Base-by-base conservation (phyloP, 2,113 vertebrate genomes). In the Cyprinus carpio region DNA sequence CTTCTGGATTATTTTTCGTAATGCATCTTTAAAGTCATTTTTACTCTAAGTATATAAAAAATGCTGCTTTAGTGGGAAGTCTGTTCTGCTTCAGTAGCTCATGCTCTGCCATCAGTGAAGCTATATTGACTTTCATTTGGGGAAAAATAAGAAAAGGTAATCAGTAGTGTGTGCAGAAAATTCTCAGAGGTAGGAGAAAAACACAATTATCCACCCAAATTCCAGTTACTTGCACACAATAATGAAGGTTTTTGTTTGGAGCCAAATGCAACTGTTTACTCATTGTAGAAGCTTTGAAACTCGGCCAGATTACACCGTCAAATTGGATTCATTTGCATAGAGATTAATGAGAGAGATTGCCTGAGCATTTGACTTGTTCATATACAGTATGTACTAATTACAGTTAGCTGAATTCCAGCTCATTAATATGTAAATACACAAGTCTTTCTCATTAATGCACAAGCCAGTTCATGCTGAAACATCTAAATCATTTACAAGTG, bases 211-310 rank as follows among this genome's bases (percentile, higher is more conserved):
- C 23, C 29, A 6, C 72, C 74, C n/a, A 69, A 75, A 49, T 87
- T 85, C 78, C 86, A 82, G 67, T 87, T 84, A 77, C 71, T 75
- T 76, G 60, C 20, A n/a, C 40, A 77, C 31, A 60, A 71, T 77
- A 85, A 87, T 82, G 64, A 85, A 81, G 82, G 75, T 65, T 85
- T 64, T 85, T 72, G 72, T 80, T 60, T 72, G 49, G 60, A 82
- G 74, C 49, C 69, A 31, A 49, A 81, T 37, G n/a, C 76, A 81
- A 58, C 43, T 81, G 58, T 81, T 81, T 81, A 46, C 69, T 49
- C 75, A 58, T 77, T 58, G 77, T 65, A 82, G 78, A 85, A 34
- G 27, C 46, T 64, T 64, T 87, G 60, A 84, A 84, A 81, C 27
- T 51, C 23, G 29, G 43, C 74, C 86, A 62, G 87, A 83, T 49